Base-by-base conservation (phyloP, 92 coral and sea anemone species). In the Palythoa grandiflora region DNA sequence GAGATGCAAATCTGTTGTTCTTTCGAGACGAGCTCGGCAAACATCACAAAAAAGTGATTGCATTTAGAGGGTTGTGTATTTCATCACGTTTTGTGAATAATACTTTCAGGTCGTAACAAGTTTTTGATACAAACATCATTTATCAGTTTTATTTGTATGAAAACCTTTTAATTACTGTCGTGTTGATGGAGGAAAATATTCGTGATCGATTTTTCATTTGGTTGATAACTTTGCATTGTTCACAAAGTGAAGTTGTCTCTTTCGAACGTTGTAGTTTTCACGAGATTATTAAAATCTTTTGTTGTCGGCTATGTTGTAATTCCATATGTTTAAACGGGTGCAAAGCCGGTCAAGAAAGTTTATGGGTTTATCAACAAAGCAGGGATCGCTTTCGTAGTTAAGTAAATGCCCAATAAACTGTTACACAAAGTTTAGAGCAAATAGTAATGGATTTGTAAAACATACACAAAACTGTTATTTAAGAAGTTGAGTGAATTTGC, bases 261-360 rank as follows among this genome's bases (percentile, higher is more conserved):
- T 80, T 66, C 76, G 86, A 68, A 66, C 60, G 44, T 81, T 21
- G 59, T 50, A 81, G 86, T 66, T 81, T 81, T 80, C 85, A 63
- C 40, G 85, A 80, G 54, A 63, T 44, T 70, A 80, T 80, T 80
- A 65, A 35, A 68, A 81, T 81, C 86, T 81, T 81, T 81, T 81
- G 86, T 81, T 81, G 86, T 66, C 86, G 75, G 75, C 75, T 4
- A 11, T 51, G 61, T 66, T 65, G 75, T 81, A 68, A 81, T 21
- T 81, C 66, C 76, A 81, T 81, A 51, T 81, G 75, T 3, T 63
- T 63, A 59, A 2, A 6, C 63, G 85, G 85, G 63, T 20, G 15
- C 21, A 66, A 81, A 81, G 54, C 61, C 44, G 86, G 28, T 40
- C 84, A 79, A 21, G 48, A 50, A 36, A 66, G 86, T 68, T 77